A percentile compares a stretch with the other conserved stretches of the same genome.
Conservation (phyloP, 2,113 vertebrate genomes). For the human region DNA sequence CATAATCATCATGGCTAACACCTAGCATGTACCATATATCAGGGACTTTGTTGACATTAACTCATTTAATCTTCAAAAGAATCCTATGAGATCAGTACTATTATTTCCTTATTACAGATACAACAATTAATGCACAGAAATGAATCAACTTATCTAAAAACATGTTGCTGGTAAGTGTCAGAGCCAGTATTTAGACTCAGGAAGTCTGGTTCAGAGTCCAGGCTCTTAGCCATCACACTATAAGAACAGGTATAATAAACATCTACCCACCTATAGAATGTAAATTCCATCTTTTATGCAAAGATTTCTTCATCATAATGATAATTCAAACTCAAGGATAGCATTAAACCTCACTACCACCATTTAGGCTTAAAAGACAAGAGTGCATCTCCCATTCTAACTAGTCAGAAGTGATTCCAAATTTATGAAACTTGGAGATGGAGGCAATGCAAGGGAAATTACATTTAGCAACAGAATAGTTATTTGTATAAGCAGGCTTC, state of each 20-base stretch:
- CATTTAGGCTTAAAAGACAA: conserved; percentile 15
- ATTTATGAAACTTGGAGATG: neutral
- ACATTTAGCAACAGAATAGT: neutral
- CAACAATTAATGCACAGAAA: neutral
- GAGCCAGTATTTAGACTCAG: neutral
- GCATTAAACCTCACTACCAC: neutral
- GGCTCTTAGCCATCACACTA: neutral
- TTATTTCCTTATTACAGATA: neutral
- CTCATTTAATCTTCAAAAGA: neutral
- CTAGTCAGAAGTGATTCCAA: neutral
- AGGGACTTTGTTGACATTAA: neutral
- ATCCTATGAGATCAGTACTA: neutral
- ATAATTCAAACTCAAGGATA: neutral
- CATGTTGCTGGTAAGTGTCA: neutral
- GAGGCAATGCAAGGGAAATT: neutral
- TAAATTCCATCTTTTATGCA: neutral
- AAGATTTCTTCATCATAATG: neutral
- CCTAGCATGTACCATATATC: neutral
- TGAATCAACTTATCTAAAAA: neutral
- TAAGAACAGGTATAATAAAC: neutral
- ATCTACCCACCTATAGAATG: neutral
- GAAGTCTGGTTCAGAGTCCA: neutral
- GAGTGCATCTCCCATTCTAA: neutral
- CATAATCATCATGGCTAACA: neutral
- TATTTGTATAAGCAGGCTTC: neutral